phyloP scores from a whole-genome alignment of 2,888 invertebrate species.

The Caenorhabditis sp. region DNA sequence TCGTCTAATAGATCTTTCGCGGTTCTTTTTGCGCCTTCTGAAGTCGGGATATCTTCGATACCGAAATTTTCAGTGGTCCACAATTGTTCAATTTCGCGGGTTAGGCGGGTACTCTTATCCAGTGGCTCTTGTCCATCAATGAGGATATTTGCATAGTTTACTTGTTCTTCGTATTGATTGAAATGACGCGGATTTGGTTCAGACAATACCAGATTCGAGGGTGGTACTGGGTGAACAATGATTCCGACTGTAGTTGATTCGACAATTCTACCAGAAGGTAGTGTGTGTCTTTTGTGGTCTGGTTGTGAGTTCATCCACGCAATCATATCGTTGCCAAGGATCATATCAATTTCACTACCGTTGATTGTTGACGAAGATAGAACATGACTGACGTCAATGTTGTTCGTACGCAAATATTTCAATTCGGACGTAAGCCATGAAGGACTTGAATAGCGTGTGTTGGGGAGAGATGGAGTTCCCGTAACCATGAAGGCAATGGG shows the following conservation, averaged over 20 bases:
- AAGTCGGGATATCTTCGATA: background rate
- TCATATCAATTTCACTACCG: background rate
- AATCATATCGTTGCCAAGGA: slow-evolving; percentile 1
- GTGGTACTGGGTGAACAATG: background rate
- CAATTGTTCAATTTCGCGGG: background rate
- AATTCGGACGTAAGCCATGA: too few species aligned
- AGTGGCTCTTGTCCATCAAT: background rate
- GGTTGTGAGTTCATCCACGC: background rate
- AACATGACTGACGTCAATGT: too few species aligned
- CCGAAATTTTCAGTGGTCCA: slow-evolving; percentile 11
- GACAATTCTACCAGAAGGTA: background rate
- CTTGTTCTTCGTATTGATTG: background rate
- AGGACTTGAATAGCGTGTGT: too few species aligned
- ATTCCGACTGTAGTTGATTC: background rate
- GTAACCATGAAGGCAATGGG: too few species aligned
- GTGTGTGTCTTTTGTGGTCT: background rate
- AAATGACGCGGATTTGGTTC: background rate
- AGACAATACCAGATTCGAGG: background rate
- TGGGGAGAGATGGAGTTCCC: too few species aligned
- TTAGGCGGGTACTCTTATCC: background rate
- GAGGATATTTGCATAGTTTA: background rate
- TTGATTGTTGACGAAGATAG: background rate
- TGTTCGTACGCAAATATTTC: too few species aligned
- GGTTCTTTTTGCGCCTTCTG: background rate
- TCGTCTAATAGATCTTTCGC: background rate